These are phyloP conservation scores for Osmerus mordax DNA, from an alignment of 2,113 vertebrate genomes.

Conservation along the genomic window DNA sequence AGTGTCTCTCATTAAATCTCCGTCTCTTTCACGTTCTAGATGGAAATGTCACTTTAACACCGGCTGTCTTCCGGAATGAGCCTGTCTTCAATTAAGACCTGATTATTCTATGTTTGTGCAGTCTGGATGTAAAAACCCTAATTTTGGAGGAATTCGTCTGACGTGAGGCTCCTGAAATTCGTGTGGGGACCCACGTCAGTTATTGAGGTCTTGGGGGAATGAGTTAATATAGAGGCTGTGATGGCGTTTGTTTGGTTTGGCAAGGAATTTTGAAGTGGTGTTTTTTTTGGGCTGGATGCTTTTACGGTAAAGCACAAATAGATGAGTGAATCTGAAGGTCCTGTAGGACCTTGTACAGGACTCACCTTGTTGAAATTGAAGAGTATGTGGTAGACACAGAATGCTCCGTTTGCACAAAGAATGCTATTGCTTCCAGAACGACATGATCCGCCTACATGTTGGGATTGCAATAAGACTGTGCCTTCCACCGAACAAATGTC, in stretches of 20 bases:
- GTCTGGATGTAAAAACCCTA: conserved; percentile 26
- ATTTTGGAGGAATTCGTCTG: conserved; percentile 10
- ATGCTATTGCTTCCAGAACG: too few relatives aligned
- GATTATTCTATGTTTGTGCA: conserved; percentile 54
- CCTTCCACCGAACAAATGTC: too few relatives aligned
- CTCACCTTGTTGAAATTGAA: too few relatives aligned
- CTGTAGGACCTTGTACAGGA: too few relatives aligned
- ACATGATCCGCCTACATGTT: too few relatives aligned
- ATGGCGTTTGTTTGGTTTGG: conserved; percentile 1
- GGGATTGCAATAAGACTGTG: too few relatives aligned
- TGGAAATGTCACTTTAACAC: conserved; percentile 71
- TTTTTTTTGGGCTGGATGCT: too few relatives aligned
- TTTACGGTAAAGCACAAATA: too few relatives aligned
- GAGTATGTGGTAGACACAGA: too few relatives aligned
- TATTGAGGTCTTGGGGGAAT: background rate
- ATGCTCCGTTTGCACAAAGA: too few relatives aligned
- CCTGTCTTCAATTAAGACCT: conserved; percentile 53
- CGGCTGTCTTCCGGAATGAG: conserved; percentile 28
- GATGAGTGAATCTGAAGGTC: too few relatives aligned
- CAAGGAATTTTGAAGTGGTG: too few relatives aligned
- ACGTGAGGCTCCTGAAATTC: conserved; percentile 14
- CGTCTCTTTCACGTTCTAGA: conserved; percentile 41
- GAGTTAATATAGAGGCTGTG: conserved; percentile 11
- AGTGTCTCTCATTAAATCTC: conserved; percentile 70
- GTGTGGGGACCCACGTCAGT: background rate